Conservation (phyloP, 2,797 vertebrate genomes). For the Prionace glauca region DNA sequence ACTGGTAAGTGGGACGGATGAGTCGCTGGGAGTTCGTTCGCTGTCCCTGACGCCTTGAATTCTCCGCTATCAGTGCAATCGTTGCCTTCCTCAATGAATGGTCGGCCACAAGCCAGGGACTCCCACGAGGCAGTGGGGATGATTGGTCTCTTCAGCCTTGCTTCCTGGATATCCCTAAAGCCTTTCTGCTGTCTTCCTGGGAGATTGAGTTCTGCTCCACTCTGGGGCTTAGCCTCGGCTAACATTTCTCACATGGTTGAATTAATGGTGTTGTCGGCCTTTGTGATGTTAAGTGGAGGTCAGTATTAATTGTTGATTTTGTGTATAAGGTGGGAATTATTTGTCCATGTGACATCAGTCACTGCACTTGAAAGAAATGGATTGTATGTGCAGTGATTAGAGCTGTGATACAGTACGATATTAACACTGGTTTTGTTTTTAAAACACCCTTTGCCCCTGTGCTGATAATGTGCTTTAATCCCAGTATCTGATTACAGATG, state of each 20-base stretch:
- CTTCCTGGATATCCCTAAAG: neutral
- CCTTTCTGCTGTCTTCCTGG: neutral
- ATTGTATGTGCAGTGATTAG: neutral
- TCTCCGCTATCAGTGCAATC: neutral
- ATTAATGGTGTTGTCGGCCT: neutral
- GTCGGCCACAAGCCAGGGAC: neutral
- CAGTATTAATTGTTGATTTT: neutral
- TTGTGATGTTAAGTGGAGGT: neutral
- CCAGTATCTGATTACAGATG: neutral
- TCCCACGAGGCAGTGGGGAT: neutral
- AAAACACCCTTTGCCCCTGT: neutral
- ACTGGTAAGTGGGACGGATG: no score
- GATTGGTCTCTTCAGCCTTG: no score
- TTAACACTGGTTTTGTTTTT: neutral
- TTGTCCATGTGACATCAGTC: neutral
- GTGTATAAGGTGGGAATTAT: neutral
- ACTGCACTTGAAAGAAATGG: neutral
- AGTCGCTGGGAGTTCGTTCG: neutral
- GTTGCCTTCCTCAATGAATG: neutral
- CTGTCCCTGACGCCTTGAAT: no score
- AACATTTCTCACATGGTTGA: neutral
- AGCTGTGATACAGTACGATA: neutral
- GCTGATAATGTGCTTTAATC: slow-evolving; percentile 6
- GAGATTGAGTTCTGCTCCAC: neutral
- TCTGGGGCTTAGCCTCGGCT: neutral